A percentile compares a stretch with the other conserved stretches of the same genome.
Evolutionary conservation across 2,113 vertebrate genomes (phyloP).

Genomic region (Trematomus loennbergii): DNA sequence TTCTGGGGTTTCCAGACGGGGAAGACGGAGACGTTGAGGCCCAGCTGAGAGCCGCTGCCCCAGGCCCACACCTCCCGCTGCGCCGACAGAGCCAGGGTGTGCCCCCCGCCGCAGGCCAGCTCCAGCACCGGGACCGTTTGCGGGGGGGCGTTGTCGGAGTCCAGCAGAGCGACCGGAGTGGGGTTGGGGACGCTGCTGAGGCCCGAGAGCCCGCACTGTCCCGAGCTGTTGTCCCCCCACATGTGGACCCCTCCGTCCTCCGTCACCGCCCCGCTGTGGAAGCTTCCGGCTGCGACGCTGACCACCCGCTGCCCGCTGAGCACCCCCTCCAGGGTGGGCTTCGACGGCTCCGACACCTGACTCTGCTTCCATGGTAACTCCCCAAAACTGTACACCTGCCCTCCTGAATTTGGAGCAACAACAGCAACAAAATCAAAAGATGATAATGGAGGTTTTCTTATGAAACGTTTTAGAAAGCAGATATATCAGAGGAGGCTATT

Average conservation of each 20-base stretch:
- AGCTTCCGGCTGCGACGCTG: conserved; percentile 90
- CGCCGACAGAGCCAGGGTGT: conserved; percentile 91
- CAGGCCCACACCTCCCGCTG: conserved; percentile 95
- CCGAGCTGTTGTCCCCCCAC: conserved; percentile 94
- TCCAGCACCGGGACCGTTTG: conserved; percentile 87
- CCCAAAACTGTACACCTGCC: conserved; percentile 95
- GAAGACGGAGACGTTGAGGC: conserved; percentile 85
- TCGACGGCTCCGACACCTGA: conserved; percentile 53
- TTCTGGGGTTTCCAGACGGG: conserved; percentile 93
- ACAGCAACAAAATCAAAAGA: background rate
- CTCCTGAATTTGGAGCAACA: conserved; percentile 80
- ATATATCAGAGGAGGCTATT: too few relatives aligned
- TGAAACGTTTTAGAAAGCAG: too few relatives aligned
- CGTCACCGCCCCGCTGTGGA: conserved; percentile 92
- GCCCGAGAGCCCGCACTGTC: conserved; percentile 91
- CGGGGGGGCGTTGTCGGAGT: conserved; percentile 82
- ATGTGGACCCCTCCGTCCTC: conserved; percentile 92
- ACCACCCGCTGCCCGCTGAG: conserved; percentile 88
- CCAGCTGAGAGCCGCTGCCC: conserved; percentile 94
- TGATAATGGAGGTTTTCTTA: background rate
- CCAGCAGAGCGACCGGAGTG: conserved; percentile 86
- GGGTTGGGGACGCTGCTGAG: conserved; percentile 88
- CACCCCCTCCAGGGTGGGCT: conserved; percentile 86
- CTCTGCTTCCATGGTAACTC: conserved; percentile 89
- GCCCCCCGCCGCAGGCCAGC: conserved; percentile 92